Percentiles rank a stretch among this genome's conserved stretches.
Evolutionary conservation across 2,113 vertebrate species (phyloP).

Genomic region (Eira barbara): DNA sequence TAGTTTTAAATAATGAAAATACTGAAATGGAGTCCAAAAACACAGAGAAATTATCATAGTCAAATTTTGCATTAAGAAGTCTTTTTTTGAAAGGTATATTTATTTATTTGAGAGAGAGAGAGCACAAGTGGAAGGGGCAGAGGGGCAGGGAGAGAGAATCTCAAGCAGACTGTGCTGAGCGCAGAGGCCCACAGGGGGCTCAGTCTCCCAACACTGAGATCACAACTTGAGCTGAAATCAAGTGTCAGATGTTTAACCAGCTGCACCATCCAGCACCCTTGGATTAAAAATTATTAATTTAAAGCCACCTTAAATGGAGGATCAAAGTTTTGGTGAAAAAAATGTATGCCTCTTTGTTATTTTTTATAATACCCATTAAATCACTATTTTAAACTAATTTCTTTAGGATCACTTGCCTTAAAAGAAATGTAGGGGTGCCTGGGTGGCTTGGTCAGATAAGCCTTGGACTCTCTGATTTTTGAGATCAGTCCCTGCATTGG

Average conservation of each 20-base stretch:
- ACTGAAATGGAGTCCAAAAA: not conserved
- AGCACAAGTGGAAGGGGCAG: not conserved
- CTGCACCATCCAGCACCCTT: not conserved
- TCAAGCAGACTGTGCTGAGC: not conserved
- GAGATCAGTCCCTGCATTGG: not conserved
- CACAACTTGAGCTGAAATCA: not conserved
- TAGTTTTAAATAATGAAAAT: conserved; percentile 40
- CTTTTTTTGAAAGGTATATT: not conserved
- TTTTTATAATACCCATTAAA: not conserved
- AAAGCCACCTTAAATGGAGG: not conserved
- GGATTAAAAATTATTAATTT: not conserved
- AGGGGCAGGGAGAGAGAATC: not conserved
- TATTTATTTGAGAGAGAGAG: not conserved
- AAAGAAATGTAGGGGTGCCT: not conserved
- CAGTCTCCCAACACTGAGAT: not conserved
- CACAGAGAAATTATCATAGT: not conserved
- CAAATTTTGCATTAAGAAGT: not conserved
- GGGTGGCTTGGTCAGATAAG: not conserved
- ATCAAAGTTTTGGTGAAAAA: not conserved
- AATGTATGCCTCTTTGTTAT: not conserved
- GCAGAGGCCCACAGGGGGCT: rapidly evolving
- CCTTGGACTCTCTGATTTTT: not conserved
- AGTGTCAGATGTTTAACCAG: not conserved
- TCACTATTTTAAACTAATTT: not conserved
- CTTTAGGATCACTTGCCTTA: not conserved